Base-by-base conservation (phyloP, 2,888 invertebrate genomes). In the Listrodromus nycthemerus region DNA sequence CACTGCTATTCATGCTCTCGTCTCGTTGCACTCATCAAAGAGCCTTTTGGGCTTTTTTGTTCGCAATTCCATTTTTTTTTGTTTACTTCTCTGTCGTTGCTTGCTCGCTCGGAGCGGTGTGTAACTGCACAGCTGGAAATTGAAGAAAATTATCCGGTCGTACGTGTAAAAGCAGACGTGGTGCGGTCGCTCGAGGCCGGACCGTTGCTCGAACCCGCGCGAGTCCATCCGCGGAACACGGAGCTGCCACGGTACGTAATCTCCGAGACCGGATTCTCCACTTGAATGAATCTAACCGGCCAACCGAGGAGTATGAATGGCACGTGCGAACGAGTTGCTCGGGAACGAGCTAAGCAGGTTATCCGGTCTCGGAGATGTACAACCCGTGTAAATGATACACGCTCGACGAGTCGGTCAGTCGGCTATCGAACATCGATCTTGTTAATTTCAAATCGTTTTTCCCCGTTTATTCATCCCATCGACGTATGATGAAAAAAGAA, bases 231-330 rank as follows among this genome's bases (percentile, higher is more conserved):
- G 41, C 48, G n/a, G 13, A 19, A 61, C 61, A 48, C 27, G 45
- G 48, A 52, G 74, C 58, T 58, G 24, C 27, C 27, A 58, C 58
- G 58, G 58, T 24, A 30, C 27, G 27, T 65, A 75, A 75, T 75
- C 61, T 16, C 61, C 70, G 73, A 48, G 81, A 81, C 84, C 84
- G 84, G 84, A 84, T 84, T 84, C 80, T 84, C 78, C 78, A 70
- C 74, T 84, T 84, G 80, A 81, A 81, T 78, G 74, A 81, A 81
- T 84, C 58, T 48, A 70, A 77, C 67, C 73, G 74, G 24, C 65
- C 76, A 50, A 80, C 65, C 55, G 73, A 27, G 52, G 52, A 67
- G 80, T 69, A 67, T 55, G 77, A 81, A 73, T 81, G 81, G 84
- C 84, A 81, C 84, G 81, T 75, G 84, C 84, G 81, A 24, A 84